Base-by-base conservation (phyloP, 2,888 invertebrate genomes). In the Tenthredo livida region DNA sequence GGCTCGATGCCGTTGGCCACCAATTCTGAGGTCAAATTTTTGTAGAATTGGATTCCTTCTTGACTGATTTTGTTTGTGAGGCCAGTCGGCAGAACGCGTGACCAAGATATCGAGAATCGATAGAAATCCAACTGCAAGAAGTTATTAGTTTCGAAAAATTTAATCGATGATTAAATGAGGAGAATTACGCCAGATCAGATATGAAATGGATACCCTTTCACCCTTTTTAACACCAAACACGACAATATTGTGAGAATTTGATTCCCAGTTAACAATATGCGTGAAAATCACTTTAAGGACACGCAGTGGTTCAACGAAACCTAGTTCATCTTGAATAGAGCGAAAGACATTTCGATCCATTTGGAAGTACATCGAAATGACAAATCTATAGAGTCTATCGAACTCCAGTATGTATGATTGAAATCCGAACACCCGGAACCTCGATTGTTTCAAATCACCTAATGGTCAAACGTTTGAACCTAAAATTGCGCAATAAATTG, bases 51-150 rank as follows among this genome's bases (percentile, higher is more conserved):
- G 50, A 97, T 92, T 6, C 96, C 97, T 2, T 92, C 93, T 84
- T 95, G 94, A 88, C 94, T 94, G 54, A 96, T 92, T 85, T 89
- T 92, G 92, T 95, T 94, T 86, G 93, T 91, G 15, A 94, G 92
- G 12, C 96, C 96, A 84, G 93, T 94, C 0, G 96, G 96, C 61
- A 97, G 90, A 40, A 97, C 94, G 88, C 97, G 94, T 0, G 96
- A 92, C 97, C 97, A 97, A 85, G 96, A 95, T 29, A 96, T 91
- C 0, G 96, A 96, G 89, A 96, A 95, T 33, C 96, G 93, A 91
- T 96, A 96, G 90, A 94, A 94, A 85, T 93, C 88, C 25, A 82
- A 58, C 86, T 86, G 85, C 33, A 70, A 54, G 17, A 47, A 47
- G 15, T 84, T 43, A 5, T 9, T 78, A 10, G 2, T n/a, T 6